Evolutionary conservation across 2,797 vertebrate species (phyloP), one percentile per base, ranked within the genome.

Genomic region (Cetoscarus ocellatus): DNA sequence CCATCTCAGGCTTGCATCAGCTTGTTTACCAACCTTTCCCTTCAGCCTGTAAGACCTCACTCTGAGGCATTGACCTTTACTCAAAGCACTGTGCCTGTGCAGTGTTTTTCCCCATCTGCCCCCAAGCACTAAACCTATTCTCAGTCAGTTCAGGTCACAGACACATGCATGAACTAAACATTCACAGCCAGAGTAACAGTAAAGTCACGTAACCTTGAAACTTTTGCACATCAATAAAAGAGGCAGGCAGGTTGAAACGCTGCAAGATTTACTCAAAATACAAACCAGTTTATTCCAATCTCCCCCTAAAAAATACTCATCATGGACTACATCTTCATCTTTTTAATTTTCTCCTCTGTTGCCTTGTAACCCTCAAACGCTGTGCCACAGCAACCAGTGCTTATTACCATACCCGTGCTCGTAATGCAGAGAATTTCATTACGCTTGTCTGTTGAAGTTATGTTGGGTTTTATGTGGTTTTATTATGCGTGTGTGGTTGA

Each of bases 291-390:
- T 54, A 10, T 58, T 60, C 13, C 7, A 18, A 59, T 52, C 17
- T 38, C 15, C 19, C 51, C 18, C 51, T 7, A 44, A 44, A 71
- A 87, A 89, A 74, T 65, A 85, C 80, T 64, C 77, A 82, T 76
- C 61, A 50, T 13, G 34, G 75, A 58, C 79, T 79, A 86, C 83
- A 84, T 70, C 83, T 86, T 88, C 77, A 88, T 92, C 84, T 88
- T 91, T 88, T 91, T 91, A 88, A 93, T 93, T 93, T 94, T 90
- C 89, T 73, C 87, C 92, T 90, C 85, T 87, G 86, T 84, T 88
- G 88, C 87, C 74, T 92, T 90, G 84, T 87, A 83, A 91, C 85
- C 86, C 88, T 75, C 66, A 79, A 39, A 78, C 64, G 40, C 40
- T 18, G 63, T 10, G 48, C 70, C 75, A 69, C 69, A 68, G 82